Evolutionary conservation across 2,113 vertebrate genomes (phyloP).

Genomic region (Tylochromis polylepis): DNA sequence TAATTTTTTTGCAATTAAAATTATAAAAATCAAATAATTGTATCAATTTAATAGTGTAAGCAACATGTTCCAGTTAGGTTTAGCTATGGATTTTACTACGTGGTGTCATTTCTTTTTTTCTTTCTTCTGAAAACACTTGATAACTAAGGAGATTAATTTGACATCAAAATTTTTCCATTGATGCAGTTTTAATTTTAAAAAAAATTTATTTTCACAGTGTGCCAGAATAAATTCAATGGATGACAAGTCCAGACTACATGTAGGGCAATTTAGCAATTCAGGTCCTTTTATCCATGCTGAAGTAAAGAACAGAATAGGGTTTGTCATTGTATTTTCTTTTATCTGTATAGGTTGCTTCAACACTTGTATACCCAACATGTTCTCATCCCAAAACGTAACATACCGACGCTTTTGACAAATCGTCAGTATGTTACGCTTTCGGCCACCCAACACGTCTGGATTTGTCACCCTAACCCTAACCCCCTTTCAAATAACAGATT

Average conservation of each 20-base stretch:
- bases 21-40: neutral
- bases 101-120: neutral
- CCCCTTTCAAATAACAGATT: too few species aligned
- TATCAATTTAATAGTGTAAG: neutral
- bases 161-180: rapidly evolving
- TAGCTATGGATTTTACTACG: too few species aligned
- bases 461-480: too few species aligned
- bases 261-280: neutral
- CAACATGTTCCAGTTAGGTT: neutral
- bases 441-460: too few species aligned
- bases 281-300: neutral
- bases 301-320: neutral
- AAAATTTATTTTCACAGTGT: neutral
- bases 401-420: too few species aligned
- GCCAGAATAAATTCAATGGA: neutral
- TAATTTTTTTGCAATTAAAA: neutral
- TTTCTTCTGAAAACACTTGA: neutral
- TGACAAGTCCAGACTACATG: neutral
- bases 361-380: too few species aligned
- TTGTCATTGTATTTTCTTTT: neutral
- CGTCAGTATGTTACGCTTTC: too few species aligned
- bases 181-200: too few species aligned
- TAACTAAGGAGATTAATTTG: neutral
- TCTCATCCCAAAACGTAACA: too few species aligned
- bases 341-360: neutral